Evolutionary conservation across 1,140 invertebrate species (phyloP).

Genomic region (Achatina immaculata): DNA sequence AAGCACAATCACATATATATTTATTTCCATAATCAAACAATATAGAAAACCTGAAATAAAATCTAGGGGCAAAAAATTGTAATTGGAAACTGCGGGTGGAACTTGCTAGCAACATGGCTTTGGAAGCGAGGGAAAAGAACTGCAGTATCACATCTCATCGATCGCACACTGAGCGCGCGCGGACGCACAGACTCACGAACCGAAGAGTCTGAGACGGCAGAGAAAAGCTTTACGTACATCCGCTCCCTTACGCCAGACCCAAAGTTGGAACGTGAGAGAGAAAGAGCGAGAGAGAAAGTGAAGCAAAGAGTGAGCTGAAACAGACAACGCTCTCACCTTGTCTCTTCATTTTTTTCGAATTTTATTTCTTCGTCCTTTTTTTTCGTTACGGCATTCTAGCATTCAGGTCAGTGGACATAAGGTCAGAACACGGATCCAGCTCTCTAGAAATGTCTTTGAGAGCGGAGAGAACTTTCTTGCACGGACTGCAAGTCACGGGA

Average conservation of each 20-base stretch:
- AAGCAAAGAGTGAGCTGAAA: background rate
- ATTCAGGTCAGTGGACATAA: background rate
- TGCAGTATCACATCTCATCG: slow-evolving; percentile 4
- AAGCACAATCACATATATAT: too few relatives aligned
- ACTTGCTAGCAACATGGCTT: too few relatives aligned
- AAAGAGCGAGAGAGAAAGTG: background rate
- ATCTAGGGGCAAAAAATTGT: too few relatives aligned
- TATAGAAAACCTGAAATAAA: too few relatives aligned
- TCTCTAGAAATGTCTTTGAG: background rate
- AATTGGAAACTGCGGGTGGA: too few relatives aligned
- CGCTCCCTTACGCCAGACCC: background rate
- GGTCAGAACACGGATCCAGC: background rate
- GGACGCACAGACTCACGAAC: background rate
- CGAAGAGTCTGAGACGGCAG: background rate
- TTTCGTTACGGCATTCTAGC: background rate
- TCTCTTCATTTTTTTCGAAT: background rate
- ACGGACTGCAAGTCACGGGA: background rate
- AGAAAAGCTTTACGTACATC: background rate
- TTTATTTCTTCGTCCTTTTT: slow-evolving; percentile 16
- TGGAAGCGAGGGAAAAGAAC: background rate
- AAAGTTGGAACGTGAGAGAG: background rate
- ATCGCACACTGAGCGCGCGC: slow-evolving; percentile 1
- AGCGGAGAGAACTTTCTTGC: background rate
- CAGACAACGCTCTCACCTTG: slow-evolving; percentile 20
- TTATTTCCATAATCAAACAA: too few relatives aligned